These are phyloP conservation scores for Andrena bicolor DNA, from an alignment of 2,888 invertebrate species.

Conservation along the genomic window DNA sequence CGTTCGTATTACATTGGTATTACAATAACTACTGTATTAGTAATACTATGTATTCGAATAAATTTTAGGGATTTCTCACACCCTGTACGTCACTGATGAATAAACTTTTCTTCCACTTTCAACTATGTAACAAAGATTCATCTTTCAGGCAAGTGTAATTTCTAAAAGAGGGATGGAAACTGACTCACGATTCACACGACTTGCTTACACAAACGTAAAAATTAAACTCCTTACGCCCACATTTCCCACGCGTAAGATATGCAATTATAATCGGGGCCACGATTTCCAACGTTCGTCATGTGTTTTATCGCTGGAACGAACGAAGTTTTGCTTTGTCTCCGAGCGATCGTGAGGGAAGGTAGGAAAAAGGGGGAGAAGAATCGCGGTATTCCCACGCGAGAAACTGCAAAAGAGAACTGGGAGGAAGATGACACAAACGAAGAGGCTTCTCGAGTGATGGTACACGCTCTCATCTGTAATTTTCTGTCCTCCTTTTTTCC, in stretches of 20 bases:
- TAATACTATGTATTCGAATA: too few relatives aligned
- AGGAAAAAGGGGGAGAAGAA: neutral
- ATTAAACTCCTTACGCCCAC: conserved; percentile 3
- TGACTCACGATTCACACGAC: neutral
- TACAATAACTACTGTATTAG: too few relatives aligned
- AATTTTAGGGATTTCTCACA: too few relatives aligned
- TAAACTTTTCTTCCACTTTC: too few relatives aligned
- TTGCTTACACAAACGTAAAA: neutral
- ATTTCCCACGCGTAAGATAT: neutral
- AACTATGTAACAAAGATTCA: too few relatives aligned
- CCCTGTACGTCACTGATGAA: too few relatives aligned
- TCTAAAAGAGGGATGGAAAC: neutral
- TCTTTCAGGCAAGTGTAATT: neutral
- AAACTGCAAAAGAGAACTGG: conserved; percentile 24
- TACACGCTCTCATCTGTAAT: conserved; percentile 77
- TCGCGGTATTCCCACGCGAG: conserved; percentile 19
- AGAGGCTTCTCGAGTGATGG: conserved; percentile 62
- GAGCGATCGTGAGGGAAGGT: conserved; percentile 12
- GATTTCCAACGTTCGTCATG: neutral
- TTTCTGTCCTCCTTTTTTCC: conserved; percentile 67
- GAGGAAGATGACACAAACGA: conserved; percentile 44
- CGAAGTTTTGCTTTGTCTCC: conserved; percentile 9
- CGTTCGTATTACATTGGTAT: too few relatives aligned
- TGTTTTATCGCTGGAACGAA: conserved; percentile 5
- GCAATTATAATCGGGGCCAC: neutral